A percentile compares a stretch with the other conserved stretches of the same genome.
Conservation (phyloP, 92 coral and sea anemone species). For the Meandrina meandrites region DNA sequence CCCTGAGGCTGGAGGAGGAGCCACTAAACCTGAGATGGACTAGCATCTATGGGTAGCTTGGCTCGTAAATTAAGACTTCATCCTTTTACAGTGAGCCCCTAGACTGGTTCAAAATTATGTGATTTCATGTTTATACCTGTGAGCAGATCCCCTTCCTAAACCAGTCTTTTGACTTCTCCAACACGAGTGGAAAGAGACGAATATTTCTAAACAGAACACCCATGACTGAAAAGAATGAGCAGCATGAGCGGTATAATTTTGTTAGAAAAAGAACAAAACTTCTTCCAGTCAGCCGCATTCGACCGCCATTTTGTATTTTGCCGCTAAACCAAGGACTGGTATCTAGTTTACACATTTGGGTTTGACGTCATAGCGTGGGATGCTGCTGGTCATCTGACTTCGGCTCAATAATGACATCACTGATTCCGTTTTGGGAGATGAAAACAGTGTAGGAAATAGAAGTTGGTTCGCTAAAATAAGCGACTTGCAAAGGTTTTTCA, state of each 20-base stretch:
- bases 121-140: constrained; percentile 19
- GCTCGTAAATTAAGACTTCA: neutral
- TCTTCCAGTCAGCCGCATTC: neutral
- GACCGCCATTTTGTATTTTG: constrained; percentile 35
- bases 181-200: neutral
- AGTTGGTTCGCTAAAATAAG: neutral
- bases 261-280: neutral
- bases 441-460: constrained; percentile 50
- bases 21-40: too few relatives aligned
- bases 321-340: constrained; percentile 1
- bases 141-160: constrained; percentile 4
- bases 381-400: constrained; percentile 53
- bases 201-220: constrained; percentile 1
- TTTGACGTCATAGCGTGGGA: constrained; percentile 38
- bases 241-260: too few relatives aligned
- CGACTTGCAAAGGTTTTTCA: constrained; percentile 18
- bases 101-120: neutral
- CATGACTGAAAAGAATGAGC: neutral
- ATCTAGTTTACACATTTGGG: neutral
- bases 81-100: too few relatives aligned
- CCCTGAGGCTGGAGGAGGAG: too few relatives aligned
- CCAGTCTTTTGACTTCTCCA: neutral
- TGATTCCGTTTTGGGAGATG: constrained; percentile 61
- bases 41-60: neutral
- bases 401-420: constrained; percentile 68